These are phyloP conservation scores for Ceyx erithaca DNA, from an alignment of 2,797 vertebrate genomes.

Conservation along the genomic window DNA sequence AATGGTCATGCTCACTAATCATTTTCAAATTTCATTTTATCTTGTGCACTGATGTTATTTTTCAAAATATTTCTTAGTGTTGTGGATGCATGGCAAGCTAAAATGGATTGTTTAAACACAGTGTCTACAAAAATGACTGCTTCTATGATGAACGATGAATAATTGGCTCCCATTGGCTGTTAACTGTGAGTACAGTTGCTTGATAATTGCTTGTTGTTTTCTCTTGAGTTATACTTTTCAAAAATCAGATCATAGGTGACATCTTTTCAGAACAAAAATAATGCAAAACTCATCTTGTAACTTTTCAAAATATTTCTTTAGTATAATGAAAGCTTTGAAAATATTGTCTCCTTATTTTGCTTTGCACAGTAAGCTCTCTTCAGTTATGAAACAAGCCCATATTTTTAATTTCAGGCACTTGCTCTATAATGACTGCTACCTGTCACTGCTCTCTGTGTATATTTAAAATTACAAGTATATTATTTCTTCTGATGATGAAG, in stretches of 20 bases:
- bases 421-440: fast-evolving
- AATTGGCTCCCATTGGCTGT: not conserved
- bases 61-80: not conserved
- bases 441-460: fast-evolving
- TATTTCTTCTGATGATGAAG: not conserved
- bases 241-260: not conserved
- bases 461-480: not conserved
- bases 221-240: not conserved
- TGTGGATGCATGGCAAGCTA: not conserved
- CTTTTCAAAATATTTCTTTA: not conserved
- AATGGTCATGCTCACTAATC: not conserved
- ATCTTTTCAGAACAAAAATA: not conserved
- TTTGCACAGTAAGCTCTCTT: not conserved
- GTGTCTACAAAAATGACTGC: not conserved
- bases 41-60: not conserved
- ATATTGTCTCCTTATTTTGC: not conserved
- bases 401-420: not conserved
- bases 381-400: not conserved
- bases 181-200: not conserved
- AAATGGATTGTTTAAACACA: not conserved
- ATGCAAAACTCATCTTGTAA: not conserved
- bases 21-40: not conserved
- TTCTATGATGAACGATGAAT: not conserved
- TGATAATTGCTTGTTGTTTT: slow-evolving; percentile 21
- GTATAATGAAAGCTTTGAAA: not conserved